phyloP scores from a whole-genome alignment of 2,113 vertebrate genomes.

The Pluvialis apricaria region DNA sequence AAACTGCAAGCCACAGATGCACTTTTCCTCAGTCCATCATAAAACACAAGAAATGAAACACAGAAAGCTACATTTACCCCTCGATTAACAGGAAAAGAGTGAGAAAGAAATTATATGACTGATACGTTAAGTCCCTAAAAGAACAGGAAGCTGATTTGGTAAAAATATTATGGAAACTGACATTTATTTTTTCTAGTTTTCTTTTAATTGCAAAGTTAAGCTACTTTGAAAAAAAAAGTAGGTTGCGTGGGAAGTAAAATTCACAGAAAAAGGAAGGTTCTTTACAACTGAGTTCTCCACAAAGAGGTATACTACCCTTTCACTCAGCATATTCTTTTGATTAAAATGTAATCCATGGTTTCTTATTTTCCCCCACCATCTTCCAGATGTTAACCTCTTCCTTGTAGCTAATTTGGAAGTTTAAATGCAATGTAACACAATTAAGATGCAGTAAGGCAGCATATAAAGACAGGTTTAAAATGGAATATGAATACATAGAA shows the following conservation, averaged over 20 bases:
- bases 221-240: neutral
- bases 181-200: neutral
- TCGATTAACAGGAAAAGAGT: neutral
- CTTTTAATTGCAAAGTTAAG: neutral
- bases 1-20: neutral
- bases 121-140: neutral
- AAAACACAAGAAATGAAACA: neutral
- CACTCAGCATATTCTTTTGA: neutral
- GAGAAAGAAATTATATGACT: neutral
- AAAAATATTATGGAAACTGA: neutral
- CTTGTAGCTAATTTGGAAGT: neutral
- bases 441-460: neutral
- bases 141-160: neutral
- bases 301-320: neutral
- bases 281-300: neutral
- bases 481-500: no score
- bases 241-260: neutral
- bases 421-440: neutral
- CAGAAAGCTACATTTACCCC: neutral
- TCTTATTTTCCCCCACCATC: accelerated
- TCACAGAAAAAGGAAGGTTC: neutral
- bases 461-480: neutral
- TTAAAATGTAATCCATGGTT: neutral
- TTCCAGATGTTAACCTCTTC: neutral
- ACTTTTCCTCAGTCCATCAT: neutral